These are phyloP conservation scores for Ascaphus truei DNA, from an alignment of 2,113 vertebrate species.

Conservation along the genomic window DNA sequence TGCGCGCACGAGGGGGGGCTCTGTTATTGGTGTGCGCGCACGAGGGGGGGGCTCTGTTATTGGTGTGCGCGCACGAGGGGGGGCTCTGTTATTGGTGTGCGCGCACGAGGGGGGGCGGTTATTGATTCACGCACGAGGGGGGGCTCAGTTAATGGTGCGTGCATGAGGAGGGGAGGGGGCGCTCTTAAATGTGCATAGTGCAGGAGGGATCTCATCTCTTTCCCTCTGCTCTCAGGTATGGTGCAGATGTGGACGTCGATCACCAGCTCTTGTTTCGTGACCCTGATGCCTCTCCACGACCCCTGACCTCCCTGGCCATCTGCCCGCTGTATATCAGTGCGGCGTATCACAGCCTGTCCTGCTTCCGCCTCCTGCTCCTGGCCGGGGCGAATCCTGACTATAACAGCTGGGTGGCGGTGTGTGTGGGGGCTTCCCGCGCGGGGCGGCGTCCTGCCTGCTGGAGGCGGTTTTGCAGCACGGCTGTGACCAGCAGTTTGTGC, in stretches of 20 bases:
- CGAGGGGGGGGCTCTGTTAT: no score
- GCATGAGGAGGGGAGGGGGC: no score
- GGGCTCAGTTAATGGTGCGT: no score
- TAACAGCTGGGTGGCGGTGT: slow-evolving; percentile 82
- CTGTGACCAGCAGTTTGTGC: slow-evolving; percentile 77
- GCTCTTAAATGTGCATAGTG: no score
- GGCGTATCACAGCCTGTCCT: slow-evolving; percentile 86
- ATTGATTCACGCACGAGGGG: no score
- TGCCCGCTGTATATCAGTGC: slow-evolving; percentile 91
- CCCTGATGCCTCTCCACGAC: slow-evolving; percentile 61
- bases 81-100: no score
- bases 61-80: no score
- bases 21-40: no score
- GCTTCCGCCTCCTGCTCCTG: slow-evolving; percentile 82
- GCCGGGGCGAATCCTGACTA: slow-evolving; percentile 89
- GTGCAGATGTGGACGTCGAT: slow-evolving; percentile 86
- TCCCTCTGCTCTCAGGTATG: slow-evolving; percentile 60
- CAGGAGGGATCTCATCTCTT: background rate
- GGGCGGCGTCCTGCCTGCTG: slow-evolving; percentile 81
- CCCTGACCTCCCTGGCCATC: slow-evolving; percentile 83
- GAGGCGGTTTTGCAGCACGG: slow-evolving; percentile 85
- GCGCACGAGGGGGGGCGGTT: no score
- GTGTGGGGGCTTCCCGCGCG: slow-evolving; percentile 69
- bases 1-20: no score
- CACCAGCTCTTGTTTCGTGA: slow-evolving; percentile 66